These are phyloP conservation scores for Eupristina koningsbergeri DNA, from an alignment of 1,140 invertebrate genomes.

Conservation along the genomic window DNA sequence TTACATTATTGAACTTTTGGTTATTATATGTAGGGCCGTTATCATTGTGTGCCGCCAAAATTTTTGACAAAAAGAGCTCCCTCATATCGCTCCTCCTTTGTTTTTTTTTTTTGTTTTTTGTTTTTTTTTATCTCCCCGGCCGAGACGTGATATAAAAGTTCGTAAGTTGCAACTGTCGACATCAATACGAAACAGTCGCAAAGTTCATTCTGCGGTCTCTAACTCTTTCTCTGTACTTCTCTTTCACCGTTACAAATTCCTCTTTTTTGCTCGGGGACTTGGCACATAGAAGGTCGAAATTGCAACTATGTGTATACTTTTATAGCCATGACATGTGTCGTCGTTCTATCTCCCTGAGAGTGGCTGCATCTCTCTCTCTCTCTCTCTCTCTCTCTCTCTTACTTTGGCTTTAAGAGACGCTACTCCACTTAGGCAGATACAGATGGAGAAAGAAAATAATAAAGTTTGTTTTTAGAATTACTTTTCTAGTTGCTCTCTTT, in stretches of 20 bases:
- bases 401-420: neutral
- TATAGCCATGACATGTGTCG: conserved; percentile 41
- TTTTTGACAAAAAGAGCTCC: neutral
- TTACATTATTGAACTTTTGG: conserved; percentile 33
- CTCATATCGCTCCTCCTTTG: neutral
- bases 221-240: conserved; percentile 10
- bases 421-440: conserved; percentile 2
- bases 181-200: conserved; percentile 35
- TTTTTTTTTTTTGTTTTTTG: neutral
- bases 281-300: neutral
- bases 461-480: neutral
- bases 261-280: conserved; percentile 9
- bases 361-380: neutral
- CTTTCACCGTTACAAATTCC: neutral
- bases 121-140: neutral
- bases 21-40: neutral
- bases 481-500: no score
- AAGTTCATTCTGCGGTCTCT: conserved; percentile 26
- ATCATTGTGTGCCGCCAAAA: no score
- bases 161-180: conserved; percentile 28
- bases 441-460: neutral
- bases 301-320: conserved; percentile 12
- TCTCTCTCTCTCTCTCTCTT: neutral
- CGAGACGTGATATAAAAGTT: conserved; percentile 10
- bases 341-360: no score